Base-by-base conservation (phyloP, 2,888 invertebrate genomes). In the Criorhina ranunculi region DNA sequence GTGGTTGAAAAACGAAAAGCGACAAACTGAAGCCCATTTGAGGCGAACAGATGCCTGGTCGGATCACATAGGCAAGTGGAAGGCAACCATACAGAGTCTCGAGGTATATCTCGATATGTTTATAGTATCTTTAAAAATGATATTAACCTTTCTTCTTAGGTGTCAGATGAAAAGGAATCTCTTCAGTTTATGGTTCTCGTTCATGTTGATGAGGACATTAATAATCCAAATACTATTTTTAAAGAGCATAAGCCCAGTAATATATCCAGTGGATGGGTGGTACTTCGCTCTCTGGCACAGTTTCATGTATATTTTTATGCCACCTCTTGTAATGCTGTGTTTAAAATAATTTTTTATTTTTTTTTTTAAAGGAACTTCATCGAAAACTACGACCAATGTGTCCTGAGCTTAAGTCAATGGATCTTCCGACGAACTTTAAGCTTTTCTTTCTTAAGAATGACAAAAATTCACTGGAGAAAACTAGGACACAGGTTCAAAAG, bases 21-120 rank as follows among this genome's bases (percentile, higher is more conserved):
- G 95, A 86, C 94, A 96, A 87, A 91, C 97, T 44, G 97, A 98
- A 90, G 96, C 96, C 0, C 97, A 98, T 91, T 93, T 98, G 66
- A 94, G 95, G 12, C 93, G 97, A 44, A 98, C 98, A 0, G 97
- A 97, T 92, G 94, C 95, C 59, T 98, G 98, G 98, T 96, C 96
- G 0, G 97, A 97, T 88, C 96, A 98, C 90, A 93, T 98, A 87
- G 97, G 98, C 19, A 94, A 94, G 87, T 98, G 98, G 98, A 94
- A 95, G 79, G 97, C 97, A 5, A 94, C 95, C 46, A 96, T 98
- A 24, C 96, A 96, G 90, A 96, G 95, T 89, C 96, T 96, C 6
- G 96, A 97, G 95, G 96, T 93, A 37, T 15, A 4, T 4, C 9
- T 8, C 12, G 9, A 9, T 42, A 1, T 1, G 4, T 31, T 19